Base-by-base conservation (phyloP, 2,797 vertebrate species). In the Hafferia zeledoni region DNA sequence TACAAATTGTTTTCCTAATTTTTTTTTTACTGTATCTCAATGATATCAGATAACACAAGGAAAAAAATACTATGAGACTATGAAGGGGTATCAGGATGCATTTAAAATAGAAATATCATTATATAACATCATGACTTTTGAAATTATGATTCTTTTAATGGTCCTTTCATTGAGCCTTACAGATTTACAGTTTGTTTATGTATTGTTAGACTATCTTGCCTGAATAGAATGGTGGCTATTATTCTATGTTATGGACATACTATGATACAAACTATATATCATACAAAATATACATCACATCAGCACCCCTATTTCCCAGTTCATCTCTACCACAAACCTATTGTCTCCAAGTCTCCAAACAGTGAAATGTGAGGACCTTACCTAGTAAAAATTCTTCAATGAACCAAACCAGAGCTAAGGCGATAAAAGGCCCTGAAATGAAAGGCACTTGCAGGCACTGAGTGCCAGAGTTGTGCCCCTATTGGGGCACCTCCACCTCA, bases 1-100 rank as follows among this genome's bases (percentile, higher is more conserved):
- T 95, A 81, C 84, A 96, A 90, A 85, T 96, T 94, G 88, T 30
- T 67, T 94, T 91, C 87, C 85, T 97, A 96, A 97, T 97, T 97
- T 91, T 90, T 95, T 63, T 95, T 90, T 94, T 33, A 86, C 78
- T 93, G 14, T 75, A 88, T 80, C 37, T 37, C 46, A 55, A 15
- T 41, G 22, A 65, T 72, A 46, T 44, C 28, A 79, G 57, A 81
- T 56, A 61, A 78, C 24, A 64, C 4, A 69, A 17, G 11, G 2
- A 46, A 83, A 74, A 76, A 83, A 37, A 0, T 15, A n/a, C 3
- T 4, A 12, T 52, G 47, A 69, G 30, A 41, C 33, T 56, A 18
- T 63, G 16, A 20, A 69, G 8, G 24, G 13, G 18, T 52, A 76
- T 71, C 56, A 47, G 7, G 41, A 55, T 19, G 15, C 25, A 76